These are phyloP conservation scores for Malacoctenus gilli DNA, from an alignment of 2,797 vertebrate species.

Conservation along the genomic window DNA sequence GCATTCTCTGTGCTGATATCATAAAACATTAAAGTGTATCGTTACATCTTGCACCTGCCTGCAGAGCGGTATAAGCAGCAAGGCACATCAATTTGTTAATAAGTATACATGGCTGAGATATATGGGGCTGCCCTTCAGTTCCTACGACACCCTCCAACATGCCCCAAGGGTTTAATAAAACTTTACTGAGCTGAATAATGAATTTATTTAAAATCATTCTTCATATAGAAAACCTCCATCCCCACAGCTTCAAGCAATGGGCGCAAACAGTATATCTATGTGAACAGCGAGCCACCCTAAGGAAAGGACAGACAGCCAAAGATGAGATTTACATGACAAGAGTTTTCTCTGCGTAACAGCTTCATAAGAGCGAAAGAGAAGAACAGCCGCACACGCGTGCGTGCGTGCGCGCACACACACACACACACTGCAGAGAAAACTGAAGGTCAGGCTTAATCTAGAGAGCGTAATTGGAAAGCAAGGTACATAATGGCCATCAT, in stretches of 20 bases:
- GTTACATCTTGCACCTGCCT: conserved; percentile 65
- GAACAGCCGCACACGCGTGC: conserved; percentile 53
- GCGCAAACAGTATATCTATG: conserved; percentile 70
- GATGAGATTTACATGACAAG: conserved; percentile 83
- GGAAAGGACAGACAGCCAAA: conserved; percentile 73
- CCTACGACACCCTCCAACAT: conserved; percentile 65
- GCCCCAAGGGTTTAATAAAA: conserved; percentile 81
- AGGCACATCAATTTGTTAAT: conserved; percentile 70
- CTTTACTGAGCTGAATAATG: conserved; percentile 82
- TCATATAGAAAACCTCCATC: conserved; percentile 72
- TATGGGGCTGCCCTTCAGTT: conserved; percentile 73
- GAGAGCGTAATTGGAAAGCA: conserved; percentile 99
- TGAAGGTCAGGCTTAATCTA: conserved; percentile 99
- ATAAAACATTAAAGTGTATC: conserved; percentile 73
- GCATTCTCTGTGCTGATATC: conserved; percentile 55
- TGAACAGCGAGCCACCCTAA: conserved; percentile 72
- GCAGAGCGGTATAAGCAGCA: conserved; percentile 53
- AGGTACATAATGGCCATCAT: conserved; percentile 99
- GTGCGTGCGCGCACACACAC: conserved; percentile 53
- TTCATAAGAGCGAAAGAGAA: conserved; percentile 73
- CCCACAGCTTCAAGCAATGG: conserved; percentile 71
- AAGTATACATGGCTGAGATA: conserved; percentile 72
- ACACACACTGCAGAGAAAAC: conserved; percentile 84
- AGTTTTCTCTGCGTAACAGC: conserved; percentile 75
- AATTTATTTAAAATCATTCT: conserved; percentile 79